Evolutionary conservation across 2,797 vertebrate genomes (phyloP), one percentile per base, ranked within the genome.

Genomic region (Dromococcyx pavoninus): DNA sequence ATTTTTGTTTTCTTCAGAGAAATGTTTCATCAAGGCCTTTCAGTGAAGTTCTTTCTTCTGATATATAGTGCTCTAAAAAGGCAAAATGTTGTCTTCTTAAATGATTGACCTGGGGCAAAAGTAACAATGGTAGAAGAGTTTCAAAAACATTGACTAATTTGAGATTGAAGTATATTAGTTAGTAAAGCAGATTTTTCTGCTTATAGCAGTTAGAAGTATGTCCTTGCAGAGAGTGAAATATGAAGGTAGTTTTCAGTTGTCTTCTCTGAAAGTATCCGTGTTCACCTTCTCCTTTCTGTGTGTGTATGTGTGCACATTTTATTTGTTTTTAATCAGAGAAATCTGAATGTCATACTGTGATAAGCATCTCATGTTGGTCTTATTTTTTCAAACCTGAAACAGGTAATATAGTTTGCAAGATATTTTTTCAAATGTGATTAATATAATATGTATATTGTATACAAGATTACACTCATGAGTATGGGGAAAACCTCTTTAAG

Each of bases 31-130:
- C 88, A 94, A 78, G 81, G 61, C 81, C 67, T 91, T 96, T 91
- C 78, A 86, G 58, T 67, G 66, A 88, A 86, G 65, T 91, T 86
- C 62, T 86, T 91, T 89, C 78, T 89, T 67, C 43, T 94, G 79
- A 91, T 87, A 74, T 44, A 72, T 72, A 76, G 24, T 56, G 37
- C 83, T 93, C 76, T 95, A 73, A 86, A 85, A 90, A 97, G 86
- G 84, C 58, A 92, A 95, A 96, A 94, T 92, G 35, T 71, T 93
- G 87, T 91, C 88, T 67, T 90, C 92, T 93, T 71, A 94, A 94
- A 78, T 92, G 24, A 83, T 92, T 95, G 81, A 78, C 35, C 79
- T 57, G 89, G 66, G 58, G 53, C 58, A 86, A 82, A 94, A 88
- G 65, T 56, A 57, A 70, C 65, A 56, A 54, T 70, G n/a, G 62